Conservation (phyloP, 2,888 invertebrate genomes). For the Deroplatys truncata region DNA sequence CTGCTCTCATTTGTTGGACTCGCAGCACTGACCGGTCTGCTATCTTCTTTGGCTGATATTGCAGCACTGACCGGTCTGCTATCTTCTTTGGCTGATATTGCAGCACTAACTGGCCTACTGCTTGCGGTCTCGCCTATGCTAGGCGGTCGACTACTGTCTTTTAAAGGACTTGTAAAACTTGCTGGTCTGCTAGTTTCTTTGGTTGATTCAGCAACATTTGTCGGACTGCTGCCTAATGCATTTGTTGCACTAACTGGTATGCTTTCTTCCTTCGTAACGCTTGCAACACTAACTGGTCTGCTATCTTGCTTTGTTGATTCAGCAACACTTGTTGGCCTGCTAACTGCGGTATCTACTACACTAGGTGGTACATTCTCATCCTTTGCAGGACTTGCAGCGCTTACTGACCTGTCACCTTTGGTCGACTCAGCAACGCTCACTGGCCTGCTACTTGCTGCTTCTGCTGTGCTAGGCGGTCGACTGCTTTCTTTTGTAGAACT, state of each 20-base stretch:
- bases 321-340: not conserved
- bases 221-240: not conserved
- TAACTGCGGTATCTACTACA: not conserved
- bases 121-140: not conserved
- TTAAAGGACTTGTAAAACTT: not conserved
- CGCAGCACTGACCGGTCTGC: not conserved
- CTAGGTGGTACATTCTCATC: not conserved
- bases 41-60: not conserved
- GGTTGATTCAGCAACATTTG: not conserved
- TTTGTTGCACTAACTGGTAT: not conserved
- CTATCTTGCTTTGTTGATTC: not conserved
- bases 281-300: not conserved
- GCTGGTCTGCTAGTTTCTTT: not conserved
- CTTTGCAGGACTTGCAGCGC: not conserved
- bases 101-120: not conserved
- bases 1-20: not conserved
- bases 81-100: not conserved
- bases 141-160: not conserved
- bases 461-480: not conserved
- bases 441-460: not conserved
- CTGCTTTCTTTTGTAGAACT: not conserved
- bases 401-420: not conserved
- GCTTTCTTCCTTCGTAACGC: not conserved
- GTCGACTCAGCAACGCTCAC: not conserved
- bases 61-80: not conserved